These are phyloP conservation scores for Drymodes brunneopygia DNA, from an alignment of 2,113 vertebrate species.

Conservation along the genomic window DNA sequence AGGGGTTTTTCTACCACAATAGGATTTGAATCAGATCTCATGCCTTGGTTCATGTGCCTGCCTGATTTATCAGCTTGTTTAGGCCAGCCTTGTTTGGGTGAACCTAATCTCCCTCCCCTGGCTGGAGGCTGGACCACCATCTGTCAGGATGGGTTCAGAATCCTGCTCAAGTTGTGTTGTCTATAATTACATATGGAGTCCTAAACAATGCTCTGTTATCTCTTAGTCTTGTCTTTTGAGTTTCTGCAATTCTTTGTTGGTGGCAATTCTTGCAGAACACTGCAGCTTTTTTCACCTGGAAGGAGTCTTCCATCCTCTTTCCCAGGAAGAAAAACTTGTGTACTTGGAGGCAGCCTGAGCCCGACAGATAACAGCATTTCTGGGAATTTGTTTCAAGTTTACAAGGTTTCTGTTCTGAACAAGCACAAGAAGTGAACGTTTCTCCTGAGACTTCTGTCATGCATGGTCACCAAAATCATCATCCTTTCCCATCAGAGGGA, in stretches of 20 bases:
- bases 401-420: slow-evolving; percentile 9
- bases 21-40: background rate
- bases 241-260: background rate
- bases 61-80: background rate
- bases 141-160: background rate
- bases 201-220: background rate
- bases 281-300: background rate
- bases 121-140: background rate
- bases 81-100: background rate
- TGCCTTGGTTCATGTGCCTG: background rate
- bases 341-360: background rate
- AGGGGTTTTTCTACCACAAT: background rate
- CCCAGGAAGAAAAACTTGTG: background rate
- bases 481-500: background rate
- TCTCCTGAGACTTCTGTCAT: background rate
- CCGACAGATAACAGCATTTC: background rate
- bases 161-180: background rate
- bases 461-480: background rate
- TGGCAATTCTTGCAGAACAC: background rate
- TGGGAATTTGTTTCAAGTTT: slow-evolving; percentile 6
- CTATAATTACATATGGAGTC: background rate
- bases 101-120: background rate
- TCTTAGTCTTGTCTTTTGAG: background rate
- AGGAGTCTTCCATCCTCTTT: background rate
- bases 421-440: background rate